A percentile compares a stretch with the other conserved stretches of the same genome.
Evolutionary conservation across 2,113 vertebrate genomes (phyloP).

Genomic region (Chloropsis hardwickii): DNA sequence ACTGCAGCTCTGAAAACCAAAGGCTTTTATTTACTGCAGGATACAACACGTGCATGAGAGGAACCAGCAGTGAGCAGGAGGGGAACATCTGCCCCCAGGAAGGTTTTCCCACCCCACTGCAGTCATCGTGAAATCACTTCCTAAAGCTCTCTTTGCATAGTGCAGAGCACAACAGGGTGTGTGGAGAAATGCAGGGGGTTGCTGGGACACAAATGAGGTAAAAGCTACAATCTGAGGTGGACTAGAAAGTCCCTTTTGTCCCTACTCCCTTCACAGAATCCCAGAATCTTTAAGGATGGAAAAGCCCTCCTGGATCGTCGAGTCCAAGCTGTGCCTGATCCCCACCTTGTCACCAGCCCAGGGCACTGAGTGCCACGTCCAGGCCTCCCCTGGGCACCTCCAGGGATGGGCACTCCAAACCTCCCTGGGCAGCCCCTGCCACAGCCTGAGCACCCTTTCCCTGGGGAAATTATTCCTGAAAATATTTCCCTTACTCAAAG

Average conservation of each 20-base stretch:
- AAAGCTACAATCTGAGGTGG: neutral
- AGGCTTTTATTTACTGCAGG: neutral
- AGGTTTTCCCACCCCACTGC: neutral
- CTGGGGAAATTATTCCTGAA: neutral
- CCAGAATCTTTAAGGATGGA: neutral
- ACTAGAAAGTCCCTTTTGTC: neutral
- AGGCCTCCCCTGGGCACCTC: neutral
- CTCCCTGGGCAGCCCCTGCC: neutral
- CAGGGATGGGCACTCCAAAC: neutral
- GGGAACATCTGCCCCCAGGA: neutral
- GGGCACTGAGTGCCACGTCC: neutral
- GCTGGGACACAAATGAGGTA: neutral
- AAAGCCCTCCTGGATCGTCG: rapidly evolving
- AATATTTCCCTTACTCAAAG: neutral
- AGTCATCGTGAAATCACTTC: neutral
- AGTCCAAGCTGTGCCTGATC: neutral
- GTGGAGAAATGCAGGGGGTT: neutral
- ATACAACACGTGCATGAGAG: rapidly evolving
- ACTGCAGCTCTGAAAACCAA: neutral
- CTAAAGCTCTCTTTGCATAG: rapidly evolving
- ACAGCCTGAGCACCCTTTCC: neutral
- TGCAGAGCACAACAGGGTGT: rapidly evolving
- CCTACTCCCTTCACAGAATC: neutral
- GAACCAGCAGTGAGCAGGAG: neutral
- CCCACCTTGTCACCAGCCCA: neutral